These are phyloP conservation scores for Arvicola amphibius DNA, from an alignment of 2,797 vertebrate genomes.

Conservation along the genomic window DNA sequence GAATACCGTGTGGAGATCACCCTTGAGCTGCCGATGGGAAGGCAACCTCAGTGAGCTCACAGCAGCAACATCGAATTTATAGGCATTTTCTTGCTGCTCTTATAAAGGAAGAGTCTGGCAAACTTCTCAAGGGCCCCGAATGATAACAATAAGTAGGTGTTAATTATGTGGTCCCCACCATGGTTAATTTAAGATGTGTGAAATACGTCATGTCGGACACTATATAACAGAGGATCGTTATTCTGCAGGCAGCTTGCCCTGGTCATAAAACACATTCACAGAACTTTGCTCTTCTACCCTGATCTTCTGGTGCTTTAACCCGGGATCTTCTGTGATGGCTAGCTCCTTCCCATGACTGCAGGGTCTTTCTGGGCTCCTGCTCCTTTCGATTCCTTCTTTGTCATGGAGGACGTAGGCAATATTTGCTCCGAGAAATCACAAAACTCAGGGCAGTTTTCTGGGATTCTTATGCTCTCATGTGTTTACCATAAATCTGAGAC, in stretches of 20 bases:
- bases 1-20: neutral
- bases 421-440: slow-evolving; percentile 76
- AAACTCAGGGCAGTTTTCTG: slow-evolving; percentile 68
- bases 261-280: slow-evolving; percentile 44
- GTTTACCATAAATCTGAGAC: slow-evolving; percentile 82
- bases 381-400: slow-evolving; percentile 65
- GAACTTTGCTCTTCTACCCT: neutral
- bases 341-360: neutral
- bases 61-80: slow-evolving; percentile 33
- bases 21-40: neutral
- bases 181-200: slow-evolving; percentile 63
- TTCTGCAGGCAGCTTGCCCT: neutral
- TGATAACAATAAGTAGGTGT: slow-evolving; percentile 65
- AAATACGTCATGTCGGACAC: slow-evolving; percentile 33
- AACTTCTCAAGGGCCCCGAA: slow-evolving; percentile 28
- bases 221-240: neutral
- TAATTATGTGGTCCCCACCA: slow-evolving; percentile 61
- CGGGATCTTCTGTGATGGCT: neutral
- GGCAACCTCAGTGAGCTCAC: neutral
- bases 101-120: slow-evolving; percentile 22
- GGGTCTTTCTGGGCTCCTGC: slow-evolving; percentile 5
- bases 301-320: neutral
- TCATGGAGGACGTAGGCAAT: slow-evolving; percentile 36
- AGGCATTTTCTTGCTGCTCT: slow-evolving; percentile 55
- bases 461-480: slow-evolving; percentile 73